These are phyloP conservation scores for Zoanthus gigantus DNA, from an alignment of 92 coral and sea anemone species.

Conservation along the genomic window DNA sequence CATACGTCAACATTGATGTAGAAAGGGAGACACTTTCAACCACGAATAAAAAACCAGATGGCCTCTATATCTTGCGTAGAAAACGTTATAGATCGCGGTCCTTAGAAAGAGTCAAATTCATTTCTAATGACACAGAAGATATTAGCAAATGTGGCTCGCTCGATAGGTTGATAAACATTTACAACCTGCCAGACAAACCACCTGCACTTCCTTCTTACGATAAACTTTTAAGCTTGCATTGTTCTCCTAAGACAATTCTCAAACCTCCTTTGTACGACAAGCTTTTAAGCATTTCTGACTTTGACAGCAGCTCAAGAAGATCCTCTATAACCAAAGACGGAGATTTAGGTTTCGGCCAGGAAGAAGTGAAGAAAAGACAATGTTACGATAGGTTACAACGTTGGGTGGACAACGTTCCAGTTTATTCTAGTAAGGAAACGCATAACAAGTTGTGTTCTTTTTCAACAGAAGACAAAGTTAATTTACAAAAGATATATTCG, in stretches of 20 bases:
- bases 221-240: slow-evolving; percentile 24
- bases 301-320: not conserved
- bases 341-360: not conserved
- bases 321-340: not conserved
- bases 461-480: not conserved
- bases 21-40: not conserved
- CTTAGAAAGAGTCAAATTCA: not conserved
- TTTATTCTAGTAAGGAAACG: not conserved
- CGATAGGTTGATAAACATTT: slow-evolving; percentile 14
- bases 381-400: slow-evolving; percentile 14
- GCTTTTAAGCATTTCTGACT: not conserved
- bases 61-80: not conserved
- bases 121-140: not conserved
- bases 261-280: slow-evolving; percentile 25
- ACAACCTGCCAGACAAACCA: slow-evolving; percentile 26
- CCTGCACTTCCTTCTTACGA: slow-evolving; percentile 44
- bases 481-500: not conserved
- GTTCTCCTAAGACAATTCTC: not conserved
- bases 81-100: not conserved
- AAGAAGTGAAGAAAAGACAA: not conserved
- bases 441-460: not conserved
- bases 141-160: not conserved
- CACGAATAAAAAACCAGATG: not conserved
- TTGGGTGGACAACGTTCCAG: slow-evolving; percentile 1
- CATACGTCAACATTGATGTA: slow-evolving; percentile 13